Evolutionary conservation across 2,113 vertebrate species (phyloP).

Genomic region (Chelonoidis abingdonii): DNA sequence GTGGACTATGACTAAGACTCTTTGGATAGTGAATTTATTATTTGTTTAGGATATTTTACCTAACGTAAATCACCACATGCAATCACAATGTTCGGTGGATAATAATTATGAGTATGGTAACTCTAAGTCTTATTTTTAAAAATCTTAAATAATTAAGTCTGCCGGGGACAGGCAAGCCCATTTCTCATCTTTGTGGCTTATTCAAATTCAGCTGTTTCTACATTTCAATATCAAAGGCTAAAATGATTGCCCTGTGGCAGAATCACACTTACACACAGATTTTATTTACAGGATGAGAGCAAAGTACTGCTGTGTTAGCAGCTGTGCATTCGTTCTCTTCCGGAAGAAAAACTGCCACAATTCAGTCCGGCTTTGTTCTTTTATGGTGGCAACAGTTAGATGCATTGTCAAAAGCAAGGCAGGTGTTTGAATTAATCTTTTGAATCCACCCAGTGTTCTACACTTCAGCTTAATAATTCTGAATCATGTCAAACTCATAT

Average conservation of each 20-base stretch:
- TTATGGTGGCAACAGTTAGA: neutral
- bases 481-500: neutral
- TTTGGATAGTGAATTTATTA: neutral
- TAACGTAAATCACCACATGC: neutral
- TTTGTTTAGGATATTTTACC: neutral
- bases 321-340: neutral
- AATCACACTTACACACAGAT: neutral
- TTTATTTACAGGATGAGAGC: neutral
- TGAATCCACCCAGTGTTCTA: neutral
- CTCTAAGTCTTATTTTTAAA: neutral
- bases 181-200: neutral
- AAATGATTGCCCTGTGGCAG: neutral
- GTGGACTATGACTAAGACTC: neutral
- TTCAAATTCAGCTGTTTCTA: slow-evolving; percentile 1
- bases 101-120: slow-evolving; percentile 23
- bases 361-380: neutral
- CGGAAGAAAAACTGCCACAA: neutral
- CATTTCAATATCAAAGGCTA: neutral
- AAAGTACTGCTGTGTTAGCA: neutral
- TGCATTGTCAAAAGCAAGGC: neutral
- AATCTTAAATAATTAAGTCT: neutral
- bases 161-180: neutral
- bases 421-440: neutral
- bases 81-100: neutral
- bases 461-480: neutral